Evolutionary conservation across 2,888 invertebrate species (phyloP), one percentile per base, ranked within the genome.

Genomic region (Shargacucullia verbasci): DNA sequence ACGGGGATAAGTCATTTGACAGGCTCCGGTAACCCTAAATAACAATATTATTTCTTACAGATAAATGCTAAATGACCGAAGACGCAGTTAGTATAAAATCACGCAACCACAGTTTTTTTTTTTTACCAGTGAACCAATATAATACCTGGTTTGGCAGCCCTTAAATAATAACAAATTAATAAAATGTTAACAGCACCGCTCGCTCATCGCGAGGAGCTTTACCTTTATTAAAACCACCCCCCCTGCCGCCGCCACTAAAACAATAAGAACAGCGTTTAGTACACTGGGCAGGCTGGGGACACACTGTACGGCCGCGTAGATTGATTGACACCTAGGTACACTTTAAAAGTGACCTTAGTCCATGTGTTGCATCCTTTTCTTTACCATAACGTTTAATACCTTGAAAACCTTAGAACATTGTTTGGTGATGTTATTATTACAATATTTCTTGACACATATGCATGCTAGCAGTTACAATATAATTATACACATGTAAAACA

Each of bases 221-320:
- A 98, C 98, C 98, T 98, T 98, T 98, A 96, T 97, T 97, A 97
- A 95, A 98, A 97, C 97, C 97, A 97, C 98, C 97, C 97, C 96
- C 96, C 95, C 96, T 96, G 96, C 96, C 96, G 97, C 97, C 97
- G 97, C 98, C 97, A 97, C 98, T 97, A 97, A 96, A 97, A 97
- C 97, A 97, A 97, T 96, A 96, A 95, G 95, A 96, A 95, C 94
- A 95, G 95, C 95, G 95, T 96, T 96, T 96, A 96, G 96, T 96
- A 96, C 95, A 88, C 94, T 85, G 84, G 93, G 93, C 95, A 94
- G 95, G 95, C 94, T 88, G 93, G 94, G 93, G 91, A 86, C 86
- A 85, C 89, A 87, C 80, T 86, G 94, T 91, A 94, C 90, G 88
- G 92, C 94, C 95, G 91, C 95, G 95, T 81, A 89, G 95, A 92